phyloP scores from a whole-genome alignment of 2,797 vertebrate genomes.

The Semaprochilodus insignis region DNA sequence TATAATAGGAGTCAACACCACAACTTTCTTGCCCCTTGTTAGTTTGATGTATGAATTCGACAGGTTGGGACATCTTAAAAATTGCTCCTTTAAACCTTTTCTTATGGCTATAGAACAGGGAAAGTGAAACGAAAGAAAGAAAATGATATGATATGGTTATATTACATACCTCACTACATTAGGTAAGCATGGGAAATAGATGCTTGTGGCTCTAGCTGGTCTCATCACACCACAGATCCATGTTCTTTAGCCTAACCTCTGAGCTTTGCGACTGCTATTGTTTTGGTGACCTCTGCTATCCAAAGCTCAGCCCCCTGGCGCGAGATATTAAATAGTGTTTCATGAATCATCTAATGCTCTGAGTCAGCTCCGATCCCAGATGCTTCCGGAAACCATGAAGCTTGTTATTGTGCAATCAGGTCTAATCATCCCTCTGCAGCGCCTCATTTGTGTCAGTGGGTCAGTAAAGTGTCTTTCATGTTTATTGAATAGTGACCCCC shows the following conservation, averaged over 20 bases:
- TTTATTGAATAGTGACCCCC: slow-evolving; percentile 22
- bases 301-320: slow-evolving; percentile 9
- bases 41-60: too few relatives aligned
- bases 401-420: slow-evolving; percentile 50
- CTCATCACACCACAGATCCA: not conserved
- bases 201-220: not conserved
- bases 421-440: slow-evolving; percentile 43
- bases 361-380: slow-evolving; percentile 36
- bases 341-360: slow-evolving; percentile 57
- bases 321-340: slow-evolving; percentile 42
- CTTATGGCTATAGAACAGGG: too few relatives aligned
- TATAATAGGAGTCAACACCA: too few relatives aligned
- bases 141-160: not conserved
- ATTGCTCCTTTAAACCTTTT: too few relatives aligned
- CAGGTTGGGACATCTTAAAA: too few relatives aligned
- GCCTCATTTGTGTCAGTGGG: slow-evolving; percentile 40
- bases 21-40: too few relatives aligned
- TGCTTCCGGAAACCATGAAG: slow-evolving; percentile 37
- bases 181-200: not conserved
- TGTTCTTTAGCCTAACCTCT: not conserved
- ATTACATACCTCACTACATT: not conserved
- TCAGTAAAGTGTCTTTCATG: slow-evolving; percentile 45
- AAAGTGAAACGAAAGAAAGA: too few relatives aligned
- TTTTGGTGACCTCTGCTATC: slow-evolving; percentile 38
- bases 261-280: not conserved